Evolutionary conservation across 2,113 vertebrate genomes (phyloP), one percentile per base, ranked within the genome.

Genomic region (Ailuropoda melanoleuca): DNA sequence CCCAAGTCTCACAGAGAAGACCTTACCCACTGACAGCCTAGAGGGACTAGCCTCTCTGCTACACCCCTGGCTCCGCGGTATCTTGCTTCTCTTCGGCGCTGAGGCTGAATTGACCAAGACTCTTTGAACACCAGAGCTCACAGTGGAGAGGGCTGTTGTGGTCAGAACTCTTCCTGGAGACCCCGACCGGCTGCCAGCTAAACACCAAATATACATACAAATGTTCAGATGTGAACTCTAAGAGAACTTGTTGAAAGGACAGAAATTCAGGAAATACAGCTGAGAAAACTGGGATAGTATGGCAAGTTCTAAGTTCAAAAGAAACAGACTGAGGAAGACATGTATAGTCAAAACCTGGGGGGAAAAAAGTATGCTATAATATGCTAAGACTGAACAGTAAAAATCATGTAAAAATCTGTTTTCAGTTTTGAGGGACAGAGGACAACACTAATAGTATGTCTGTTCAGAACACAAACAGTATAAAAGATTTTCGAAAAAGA

Each of bases 41-140:
- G 99, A 99, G 39, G 99, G 99, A 95, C 99, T 99, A 1, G 99
- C 99, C 98, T 99, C 99, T 97, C 99, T 99, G 98, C 99, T 99
- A 98, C 99, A 99, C 78, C 99, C 99, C 98, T 99, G 99, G 98
- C 99, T 99, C 93, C 99, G 99, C 2, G 99, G 99, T 96, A 99
- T 99, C 97, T 99, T 99, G 98, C 99, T 99, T 91, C 99, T 99
- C 46, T 99, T 99, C 86, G 99, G 99, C 29, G 99, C 98, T 34
- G 99, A 74, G 78, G 99, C 99, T n/a, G 98, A 98, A 75, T 88
- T 99, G 3, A 99, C 99, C 66, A 99, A 98, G 43, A 99, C 99
- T 82, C 99, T 98, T 92, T 99, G 99, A 92, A 99, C 99, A 90
- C 99, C 99, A 0, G 99, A 99, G 99, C 98, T 99, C 99, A 99